phyloP scores from a whole-genome alignment of 2,888 invertebrate species.

The Macrosoma leucophasiata region DNA sequence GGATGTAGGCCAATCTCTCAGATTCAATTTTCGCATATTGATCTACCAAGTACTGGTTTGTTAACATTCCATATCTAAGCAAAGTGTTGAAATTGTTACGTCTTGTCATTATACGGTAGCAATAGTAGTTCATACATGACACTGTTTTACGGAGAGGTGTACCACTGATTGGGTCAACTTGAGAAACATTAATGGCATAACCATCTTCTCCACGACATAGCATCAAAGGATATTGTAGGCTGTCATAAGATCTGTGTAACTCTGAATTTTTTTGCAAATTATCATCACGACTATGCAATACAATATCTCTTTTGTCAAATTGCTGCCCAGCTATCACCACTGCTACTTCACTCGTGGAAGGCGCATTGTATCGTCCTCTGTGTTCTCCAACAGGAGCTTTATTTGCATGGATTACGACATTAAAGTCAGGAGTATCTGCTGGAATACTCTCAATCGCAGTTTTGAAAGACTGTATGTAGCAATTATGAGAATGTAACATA shows the following conservation, averaged over 20 bases:
- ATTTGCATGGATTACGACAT: conserved; percentile 27
- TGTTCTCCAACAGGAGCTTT: conserved; percentile 27
- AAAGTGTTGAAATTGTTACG: conserved; percentile 23
- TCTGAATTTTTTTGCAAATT: conserved; percentile 26
- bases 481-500: conserved; percentile 27
- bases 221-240: conserved; percentile 29
- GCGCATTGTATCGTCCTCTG: conserved; percentile 27
- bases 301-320: conserved; percentile 29
- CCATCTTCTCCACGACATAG: conserved; percentile 28
- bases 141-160: conserved; percentile 21
- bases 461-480: conserved; percentile 27
- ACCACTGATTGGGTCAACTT: conserved; percentile 16
- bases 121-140: conserved; percentile 24
- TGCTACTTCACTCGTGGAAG: conserved; percentile 28
- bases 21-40: conserved; percentile 25
- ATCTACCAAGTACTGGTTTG: conserved; percentile 24
- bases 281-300: conserved; percentile 26
- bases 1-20: conserved; percentile 21
- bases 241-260: conserved; percentile 29
- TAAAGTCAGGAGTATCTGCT: conserved; percentile 22
- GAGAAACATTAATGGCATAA: conserved; percentile 24
- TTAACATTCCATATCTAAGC: conserved; percentile 23
- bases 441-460: conserved; percentile 26
- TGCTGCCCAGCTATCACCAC: conserved; percentile 28
- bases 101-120: conserved; percentile 22